A percentile compares a stretch with the other conserved stretches of the same genome.
Evolutionary conservation across 2,888 invertebrate genomes (phyloP).

Genomic region (Parthenolecanium corni): DNA sequence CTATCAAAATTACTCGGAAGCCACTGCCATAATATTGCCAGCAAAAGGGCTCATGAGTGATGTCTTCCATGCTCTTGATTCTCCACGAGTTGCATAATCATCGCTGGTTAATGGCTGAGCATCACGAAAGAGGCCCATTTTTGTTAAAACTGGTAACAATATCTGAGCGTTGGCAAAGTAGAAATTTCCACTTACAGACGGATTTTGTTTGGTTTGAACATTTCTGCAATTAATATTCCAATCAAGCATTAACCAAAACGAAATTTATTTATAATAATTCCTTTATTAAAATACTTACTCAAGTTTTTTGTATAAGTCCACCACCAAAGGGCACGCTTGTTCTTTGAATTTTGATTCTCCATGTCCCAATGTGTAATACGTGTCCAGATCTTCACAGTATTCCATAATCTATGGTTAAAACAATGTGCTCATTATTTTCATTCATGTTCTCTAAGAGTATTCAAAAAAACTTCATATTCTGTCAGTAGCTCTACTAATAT

Average conservation of each 20-base stretch:
- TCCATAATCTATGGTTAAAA: constrained; percentile 47
- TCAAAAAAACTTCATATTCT: too few relatives aligned
- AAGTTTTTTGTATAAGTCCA: constrained; percentile 60
- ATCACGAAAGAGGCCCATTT: constrained; percentile 52
- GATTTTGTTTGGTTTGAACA: not conserved
- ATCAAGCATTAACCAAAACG: not conserved
- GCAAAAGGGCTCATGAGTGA: constrained; percentile 59
- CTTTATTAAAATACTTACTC: constrained; percentile 41
- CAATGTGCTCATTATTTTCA: not conserved
- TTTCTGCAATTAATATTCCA: not conserved
- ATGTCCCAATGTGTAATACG: constrained; percentile 63
- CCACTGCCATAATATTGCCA: constrained; percentile 59
- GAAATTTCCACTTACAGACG: constrained; percentile 42
- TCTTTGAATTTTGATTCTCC: constrained; percentile 53
- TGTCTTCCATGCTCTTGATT: constrained; percentile 52
- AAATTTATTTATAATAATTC: not conserved
- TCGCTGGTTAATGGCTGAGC: constrained; percentile 48
- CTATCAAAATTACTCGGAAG: constrained; percentile 53
- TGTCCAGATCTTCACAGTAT: constrained; percentile 62
- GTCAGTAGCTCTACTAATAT: too few relatives aligned
- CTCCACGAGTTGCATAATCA: constrained; percentile 47
- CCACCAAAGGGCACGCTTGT: constrained; percentile 58
- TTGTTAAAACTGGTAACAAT: constrained; percentile 41
- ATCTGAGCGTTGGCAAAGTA: constrained; percentile 55
- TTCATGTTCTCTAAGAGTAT: too few relatives aligned